These are phyloP conservation scores for Mus caroli DNA, from an alignment of 2,797 vertebrate species.

Conservation along the genomic window DNA sequence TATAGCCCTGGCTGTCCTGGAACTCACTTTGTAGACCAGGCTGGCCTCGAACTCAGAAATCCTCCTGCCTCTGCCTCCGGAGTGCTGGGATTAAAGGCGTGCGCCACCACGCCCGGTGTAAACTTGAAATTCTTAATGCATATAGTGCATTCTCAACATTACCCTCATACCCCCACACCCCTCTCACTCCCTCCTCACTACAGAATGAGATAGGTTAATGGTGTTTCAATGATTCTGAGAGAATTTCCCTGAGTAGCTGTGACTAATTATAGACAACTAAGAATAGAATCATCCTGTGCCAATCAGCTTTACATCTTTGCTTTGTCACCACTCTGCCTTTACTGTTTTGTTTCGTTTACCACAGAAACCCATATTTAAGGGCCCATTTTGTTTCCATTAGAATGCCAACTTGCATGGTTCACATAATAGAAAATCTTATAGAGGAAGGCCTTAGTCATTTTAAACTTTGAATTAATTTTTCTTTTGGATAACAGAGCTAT, in stretches of 20 bases:
- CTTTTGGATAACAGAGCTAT: not conserved
- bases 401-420: not conserved
- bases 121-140: not conserved
- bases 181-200: not conserved
- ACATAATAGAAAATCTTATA: not conserved
- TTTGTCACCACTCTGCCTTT: not conserved
- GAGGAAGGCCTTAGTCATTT: not conserved
- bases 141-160: not conserved
- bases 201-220: not conserved
- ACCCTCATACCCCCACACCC: not conserved
- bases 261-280: not conserved
- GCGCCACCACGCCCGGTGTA: too few species aligned
- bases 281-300: not conserved
- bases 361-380: not conserved
- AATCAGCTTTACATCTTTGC: not conserved
- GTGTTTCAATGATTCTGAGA: not conserved
- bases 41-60: too few species aligned
- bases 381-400: not conserved
- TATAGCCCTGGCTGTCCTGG: too few species aligned
- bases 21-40: too few species aligned
- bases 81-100: too few species aligned
- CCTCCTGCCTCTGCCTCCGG: too few species aligned
- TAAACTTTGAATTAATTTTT: constrained; percentile 24
- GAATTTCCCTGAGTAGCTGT: not conserved
- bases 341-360: constrained; percentile 4